Conservation (phyloP, 35 echinoderm and acorn worm genomes). For the Ptychodera flava region DNA sequence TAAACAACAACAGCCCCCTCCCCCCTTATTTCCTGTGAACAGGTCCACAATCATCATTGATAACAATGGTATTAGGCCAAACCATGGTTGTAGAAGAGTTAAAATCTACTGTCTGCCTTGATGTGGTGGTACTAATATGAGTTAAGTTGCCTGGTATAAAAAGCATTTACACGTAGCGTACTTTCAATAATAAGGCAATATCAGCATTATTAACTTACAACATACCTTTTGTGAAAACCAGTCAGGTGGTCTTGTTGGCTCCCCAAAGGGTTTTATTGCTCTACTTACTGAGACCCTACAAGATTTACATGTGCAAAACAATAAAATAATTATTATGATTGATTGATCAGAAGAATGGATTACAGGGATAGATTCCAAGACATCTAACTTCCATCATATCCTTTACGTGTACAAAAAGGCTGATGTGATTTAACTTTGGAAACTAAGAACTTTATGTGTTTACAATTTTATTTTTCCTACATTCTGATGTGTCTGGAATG, state of each 20-base stretch:
- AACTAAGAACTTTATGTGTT: background rate
- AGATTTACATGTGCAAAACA: too few species aligned
- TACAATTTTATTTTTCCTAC: background rate
- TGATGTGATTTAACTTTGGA: too few species aligned
- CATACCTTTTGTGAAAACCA: slow-evolving; percentile 77
- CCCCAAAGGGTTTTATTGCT: slow-evolving; percentile 82
- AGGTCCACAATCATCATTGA: background rate
- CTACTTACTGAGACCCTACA: slow-evolving; percentile 78
- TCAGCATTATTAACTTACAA: background rate
- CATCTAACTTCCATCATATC: too few species aligned
- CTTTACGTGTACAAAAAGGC: too few species aligned
- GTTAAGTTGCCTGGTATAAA: too few species aligned
- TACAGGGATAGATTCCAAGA: background rate
- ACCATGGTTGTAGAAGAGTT: background rate
- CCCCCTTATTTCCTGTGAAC: background rate
- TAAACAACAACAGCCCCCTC: background rate
- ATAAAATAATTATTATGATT: background rate
- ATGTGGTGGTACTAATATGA: too few species aligned
- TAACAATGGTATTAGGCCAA: background rate
- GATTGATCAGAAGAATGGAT: background rate
- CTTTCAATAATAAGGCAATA: background rate
- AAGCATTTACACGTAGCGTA: background rate
- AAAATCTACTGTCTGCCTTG: background rate
- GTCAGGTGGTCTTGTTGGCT: slow-evolving; percentile 58
- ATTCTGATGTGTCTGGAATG: background rate